Percentiles rank a stretch among this genome's conserved stretches.
Conservation (phyloP, 1,140 invertebrate genomes). For the Elymnias hypermnestra region DNA sequence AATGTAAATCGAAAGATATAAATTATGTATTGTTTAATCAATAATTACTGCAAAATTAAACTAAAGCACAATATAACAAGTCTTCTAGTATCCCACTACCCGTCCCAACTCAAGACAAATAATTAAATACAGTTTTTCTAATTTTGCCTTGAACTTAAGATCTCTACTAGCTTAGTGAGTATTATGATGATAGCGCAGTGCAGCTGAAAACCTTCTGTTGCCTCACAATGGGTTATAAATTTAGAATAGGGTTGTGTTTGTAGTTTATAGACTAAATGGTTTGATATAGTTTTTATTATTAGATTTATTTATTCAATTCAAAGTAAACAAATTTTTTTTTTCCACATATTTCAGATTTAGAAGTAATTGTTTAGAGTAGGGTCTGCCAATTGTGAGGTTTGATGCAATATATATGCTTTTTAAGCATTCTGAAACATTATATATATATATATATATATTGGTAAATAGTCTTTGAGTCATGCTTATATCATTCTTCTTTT, state of each 20-base stretch:
- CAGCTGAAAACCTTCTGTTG: constrained; percentile 61
- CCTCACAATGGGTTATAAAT: constrained; percentile 39
- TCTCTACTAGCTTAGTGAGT: background rate
- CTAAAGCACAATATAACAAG: too few relatives aligned
- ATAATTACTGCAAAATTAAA: too few relatives aligned
- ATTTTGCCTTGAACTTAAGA: too few relatives aligned
- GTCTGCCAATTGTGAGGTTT: constrained; percentile 49
- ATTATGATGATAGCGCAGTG: constrained; percentile 64
- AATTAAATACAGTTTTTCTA: too few relatives aligned
- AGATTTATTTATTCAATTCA: too few relatives aligned
- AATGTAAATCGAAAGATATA: too few relatives aligned
- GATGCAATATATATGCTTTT: constrained; percentile 47
- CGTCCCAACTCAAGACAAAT: too few relatives aligned
- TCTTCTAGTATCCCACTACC: too few relatives aligned
- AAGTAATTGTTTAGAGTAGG: constrained; percentile 44
- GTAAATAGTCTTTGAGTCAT: too few relatives aligned
- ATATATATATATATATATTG: constrained; percentile 6
- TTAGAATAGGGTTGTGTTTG: constrained; percentile 37
- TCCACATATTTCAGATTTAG: background rate
- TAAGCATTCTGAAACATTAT: constrained; percentile 22
- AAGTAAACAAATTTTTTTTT: constrained; percentile 24
- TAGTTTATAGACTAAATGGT: constrained; percentile 15
- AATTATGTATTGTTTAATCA: too few relatives aligned
- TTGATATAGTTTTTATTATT: constrained; percentile 17
- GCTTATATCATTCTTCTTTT: constrained; percentile 5